These are phyloP conservation scores for Tadarida brasiliensis DNA, from an alignment of 2,797 vertebrate species.

Conservation along the genomic window DNA sequence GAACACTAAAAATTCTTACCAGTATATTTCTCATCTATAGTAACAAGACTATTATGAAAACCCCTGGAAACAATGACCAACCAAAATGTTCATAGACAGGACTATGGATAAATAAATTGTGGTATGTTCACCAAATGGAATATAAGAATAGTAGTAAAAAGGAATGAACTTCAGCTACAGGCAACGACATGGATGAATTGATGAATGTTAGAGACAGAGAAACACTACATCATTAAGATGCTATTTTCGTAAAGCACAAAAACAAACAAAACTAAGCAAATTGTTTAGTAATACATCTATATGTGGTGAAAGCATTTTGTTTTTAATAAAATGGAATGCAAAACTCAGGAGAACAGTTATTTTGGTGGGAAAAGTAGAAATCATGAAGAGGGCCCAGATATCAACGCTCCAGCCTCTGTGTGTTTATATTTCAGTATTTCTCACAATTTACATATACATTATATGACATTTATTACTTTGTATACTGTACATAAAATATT, in stretches of 20 bases:
- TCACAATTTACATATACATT: slow-evolving; percentile 1
- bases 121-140: slow-evolving; percentile 15
- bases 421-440: slow-evolving; percentile 41
- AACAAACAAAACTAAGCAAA: slow-evolving; percentile 47
- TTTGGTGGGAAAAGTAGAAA: slow-evolving; percentile 29
- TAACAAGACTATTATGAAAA: slow-evolving; percentile 56
- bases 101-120: slow-evolving; percentile 10
- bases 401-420: neutral
- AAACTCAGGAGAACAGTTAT: slow-evolving; percentile 47
- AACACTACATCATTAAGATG: neutral
- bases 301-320: slow-evolving; percentile 26
- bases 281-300: slow-evolving; percentile 31
- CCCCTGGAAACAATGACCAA: slow-evolving; percentile 20
- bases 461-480: slow-evolving; percentile 13
- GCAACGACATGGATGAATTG: neutral
- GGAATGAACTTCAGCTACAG: neutral
- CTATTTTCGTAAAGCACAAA: slow-evolving; percentile 52
- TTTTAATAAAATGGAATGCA: slow-evolving; percentile 7
- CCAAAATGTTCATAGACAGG: slow-evolving; percentile 26
- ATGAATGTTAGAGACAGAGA: slow-evolving; percentile 55
- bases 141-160: slow-evolving; percentile 25
- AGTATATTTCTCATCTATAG: slow-evolving; percentile 52
- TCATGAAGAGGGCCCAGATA: slow-evolving; percentile 2
- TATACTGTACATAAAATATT: slow-evolving; percentile 24
- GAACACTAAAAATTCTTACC: slow-evolving; percentile 48